These are phyloP conservation scores for Muscina levida DNA, from an alignment of 2,888 invertebrate genomes.

Conservation along the genomic window DNA sequence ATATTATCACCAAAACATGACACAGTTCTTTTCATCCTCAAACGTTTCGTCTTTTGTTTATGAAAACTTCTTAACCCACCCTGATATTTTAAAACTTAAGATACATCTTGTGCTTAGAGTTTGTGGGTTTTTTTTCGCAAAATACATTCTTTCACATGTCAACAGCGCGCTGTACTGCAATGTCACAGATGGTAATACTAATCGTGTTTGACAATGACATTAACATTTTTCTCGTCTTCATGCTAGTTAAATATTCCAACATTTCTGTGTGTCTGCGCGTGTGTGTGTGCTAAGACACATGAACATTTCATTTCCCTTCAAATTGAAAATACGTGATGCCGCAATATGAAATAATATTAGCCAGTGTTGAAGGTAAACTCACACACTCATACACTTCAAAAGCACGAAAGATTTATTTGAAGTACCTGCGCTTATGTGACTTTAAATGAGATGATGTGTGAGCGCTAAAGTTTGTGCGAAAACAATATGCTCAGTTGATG, in stretches of 20 bases:
- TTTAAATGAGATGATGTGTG: constrained; percentile 12
- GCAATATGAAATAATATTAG: constrained; percentile 21
- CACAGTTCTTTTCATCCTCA: too few relatives aligned
- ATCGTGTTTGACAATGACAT: constrained; percentile 36
- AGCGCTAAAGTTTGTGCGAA: background rate
- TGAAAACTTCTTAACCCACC: too few relatives aligned
- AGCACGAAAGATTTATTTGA: background rate
- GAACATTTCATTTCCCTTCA: background rate
- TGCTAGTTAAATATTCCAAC: constrained; percentile 25
- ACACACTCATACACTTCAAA: too few relatives aligned
- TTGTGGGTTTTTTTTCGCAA: too few relatives aligned
- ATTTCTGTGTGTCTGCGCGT: too few relatives aligned
- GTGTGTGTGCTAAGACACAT: constrained; percentile 21
- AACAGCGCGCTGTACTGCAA: constrained; percentile 28
- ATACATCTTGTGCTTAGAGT: too few relatives aligned
- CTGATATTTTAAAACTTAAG: too few relatives aligned
- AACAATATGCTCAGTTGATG: too few relatives aligned
- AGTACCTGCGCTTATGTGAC: background rate
- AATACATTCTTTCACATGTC: background rate
- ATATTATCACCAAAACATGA: too few relatives aligned
- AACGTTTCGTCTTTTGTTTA: too few relatives aligned
- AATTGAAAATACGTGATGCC: constrained; percentile 43
- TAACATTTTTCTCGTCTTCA: constrained; percentile 20
- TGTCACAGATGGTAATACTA: constrained; percentile 40
- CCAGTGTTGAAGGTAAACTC: background rate